Conservation (phyloP, 1,140 invertebrate species). For the Schlechtendalia chinensis region DNA sequence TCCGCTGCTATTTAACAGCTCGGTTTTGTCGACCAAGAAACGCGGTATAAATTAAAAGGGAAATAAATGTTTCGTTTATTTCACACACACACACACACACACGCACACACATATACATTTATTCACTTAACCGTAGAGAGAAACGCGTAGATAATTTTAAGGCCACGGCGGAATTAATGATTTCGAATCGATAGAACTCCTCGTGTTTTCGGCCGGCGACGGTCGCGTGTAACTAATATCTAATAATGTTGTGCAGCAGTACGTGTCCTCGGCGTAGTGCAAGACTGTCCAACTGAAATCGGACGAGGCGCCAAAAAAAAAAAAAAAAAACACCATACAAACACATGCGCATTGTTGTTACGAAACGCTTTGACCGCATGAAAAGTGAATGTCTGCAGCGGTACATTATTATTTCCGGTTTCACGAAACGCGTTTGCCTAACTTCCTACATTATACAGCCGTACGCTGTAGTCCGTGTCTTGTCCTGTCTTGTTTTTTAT, state of each 20-base stretch:
- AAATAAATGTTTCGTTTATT: not conserved
- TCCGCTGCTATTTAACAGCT: not conserved
- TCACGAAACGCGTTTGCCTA: constrained; percentile 26
- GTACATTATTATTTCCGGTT: constrained; percentile 1
- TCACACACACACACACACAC: too few species aligned
- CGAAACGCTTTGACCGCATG: not conserved
- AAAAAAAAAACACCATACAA: too few species aligned
- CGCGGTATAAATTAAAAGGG: not conserved
- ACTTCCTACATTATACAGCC: constrained; percentile 19
- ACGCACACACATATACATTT: too few species aligned
- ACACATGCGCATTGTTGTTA: constrained; percentile 11
- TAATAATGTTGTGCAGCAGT: not conserved
- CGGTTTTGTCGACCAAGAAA: not conserved
- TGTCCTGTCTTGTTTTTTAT: constrained; percentile 10
- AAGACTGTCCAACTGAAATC: constrained; percentile 14
- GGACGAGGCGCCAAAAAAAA: constrained; percentile 11
- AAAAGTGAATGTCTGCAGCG: constrained; percentile 25
- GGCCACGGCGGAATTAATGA: not conserved
- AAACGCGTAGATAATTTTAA: constrained; percentile 24
- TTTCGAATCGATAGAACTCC: not conserved
- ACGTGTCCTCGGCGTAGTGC: not conserved
- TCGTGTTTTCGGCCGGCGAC: not conserved
- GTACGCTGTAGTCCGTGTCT: not conserved
- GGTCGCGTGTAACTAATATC: constrained; percentile 6
- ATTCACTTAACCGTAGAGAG: not conserved